Evolutionary conservation across 1,140 invertebrate species (phyloP).

Genomic region (Cepaea nemoralis): DNA sequence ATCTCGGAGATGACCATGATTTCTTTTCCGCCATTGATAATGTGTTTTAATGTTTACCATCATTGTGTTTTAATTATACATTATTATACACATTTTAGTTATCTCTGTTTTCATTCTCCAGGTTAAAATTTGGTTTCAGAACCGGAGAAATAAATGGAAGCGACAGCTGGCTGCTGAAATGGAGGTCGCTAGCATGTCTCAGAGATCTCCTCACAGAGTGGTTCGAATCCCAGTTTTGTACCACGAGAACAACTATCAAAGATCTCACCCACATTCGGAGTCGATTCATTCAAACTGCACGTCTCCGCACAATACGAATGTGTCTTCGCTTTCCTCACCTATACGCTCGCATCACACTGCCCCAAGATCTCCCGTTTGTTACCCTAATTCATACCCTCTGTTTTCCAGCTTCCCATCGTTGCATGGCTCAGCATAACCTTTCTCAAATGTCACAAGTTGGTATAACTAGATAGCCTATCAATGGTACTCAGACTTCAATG

Average conservation of each 20-base stretch:
- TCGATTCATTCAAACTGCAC: conserved; percentile 13
- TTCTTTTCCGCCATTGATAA: too few species aligned
- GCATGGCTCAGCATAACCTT: conserved; percentile 46
- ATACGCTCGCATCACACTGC: conserved; percentile 40
- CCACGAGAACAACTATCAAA: conserved; percentile 79
- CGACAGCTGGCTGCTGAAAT: conserved; percentile 94
- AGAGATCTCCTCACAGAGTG: conserved; percentile 90
- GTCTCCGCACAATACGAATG: conserved; percentile 40
- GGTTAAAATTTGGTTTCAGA: conserved; percentile 89
- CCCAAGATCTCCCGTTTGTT: conserved; percentile 43
- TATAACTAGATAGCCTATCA: too few species aligned
- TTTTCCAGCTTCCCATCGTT: conserved; percentile 48
- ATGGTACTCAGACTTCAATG: too few species aligned
- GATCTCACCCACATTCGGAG: neutral
- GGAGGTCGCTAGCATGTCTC: conserved; percentile 95
- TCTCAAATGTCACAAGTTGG: too few species aligned
- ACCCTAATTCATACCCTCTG: conserved; percentile 48
- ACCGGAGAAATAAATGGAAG: conserved; percentile 98
- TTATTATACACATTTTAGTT: too few species aligned
- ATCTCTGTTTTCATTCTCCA: neutral
- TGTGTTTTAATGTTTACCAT: too few species aligned
- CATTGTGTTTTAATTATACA: too few species aligned
- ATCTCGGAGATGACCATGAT: too few species aligned
- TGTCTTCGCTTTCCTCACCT: conserved; percentile 42
- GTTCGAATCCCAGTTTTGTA: conserved; percentile 95